These are phyloP conservation scores for Uria lomvia DNA, from an alignment of 2,113 vertebrate genomes.

Conservation along the genomic window DNA sequence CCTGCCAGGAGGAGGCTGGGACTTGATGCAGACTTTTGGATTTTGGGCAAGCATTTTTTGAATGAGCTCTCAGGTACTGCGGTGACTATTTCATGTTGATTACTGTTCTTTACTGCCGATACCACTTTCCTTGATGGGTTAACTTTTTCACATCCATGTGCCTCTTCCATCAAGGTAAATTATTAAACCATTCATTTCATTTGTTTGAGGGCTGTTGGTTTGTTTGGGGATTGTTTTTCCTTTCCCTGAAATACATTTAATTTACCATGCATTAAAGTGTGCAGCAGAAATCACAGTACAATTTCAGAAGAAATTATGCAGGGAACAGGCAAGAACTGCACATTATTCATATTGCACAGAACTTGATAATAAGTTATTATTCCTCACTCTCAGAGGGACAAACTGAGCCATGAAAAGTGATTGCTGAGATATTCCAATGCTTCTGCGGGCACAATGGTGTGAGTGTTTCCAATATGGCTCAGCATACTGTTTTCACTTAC, in stretches of 20 bases:
- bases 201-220: background rate
- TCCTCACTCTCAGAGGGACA: background rate
- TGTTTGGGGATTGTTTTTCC: background rate
- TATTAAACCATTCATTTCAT: background rate
- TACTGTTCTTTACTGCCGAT: background rate
- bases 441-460: background rate
- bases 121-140: background rate
- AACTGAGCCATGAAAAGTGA: background rate
- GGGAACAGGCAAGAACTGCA: background rate
- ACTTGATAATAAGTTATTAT: constrained; percentile 42
- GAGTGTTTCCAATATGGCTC: constrained; percentile 25
- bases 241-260: background rate
- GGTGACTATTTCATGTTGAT: background rate
- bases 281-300: constrained; percentile 22
- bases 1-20: background rate
- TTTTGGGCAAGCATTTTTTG: background rate
- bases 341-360: background rate
- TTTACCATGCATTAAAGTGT: background rate
- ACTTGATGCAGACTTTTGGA: background rate
- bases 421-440: background rate
- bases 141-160: background rate
- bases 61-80: background rate
- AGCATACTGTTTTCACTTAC: background rate
- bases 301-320: constrained; percentile 35
- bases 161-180: background rate